phyloP scores from a whole-genome alignment of 2,113 vertebrate genomes.

The Nansenia antarctica region DNA sequence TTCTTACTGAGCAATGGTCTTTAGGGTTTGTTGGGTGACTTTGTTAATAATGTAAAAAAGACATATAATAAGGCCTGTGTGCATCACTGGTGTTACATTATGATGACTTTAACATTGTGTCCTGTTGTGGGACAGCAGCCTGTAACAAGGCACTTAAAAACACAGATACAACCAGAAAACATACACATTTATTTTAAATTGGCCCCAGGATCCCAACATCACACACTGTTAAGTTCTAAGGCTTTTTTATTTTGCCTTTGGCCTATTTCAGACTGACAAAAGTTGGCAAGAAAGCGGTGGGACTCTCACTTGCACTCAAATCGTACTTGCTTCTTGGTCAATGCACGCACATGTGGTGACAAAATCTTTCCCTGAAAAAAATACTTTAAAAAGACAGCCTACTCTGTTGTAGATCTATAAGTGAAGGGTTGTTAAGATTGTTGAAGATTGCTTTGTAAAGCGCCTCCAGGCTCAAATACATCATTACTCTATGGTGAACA shows the following conservation, averaged over 20 bases:
- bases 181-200: constrained; percentile 38
- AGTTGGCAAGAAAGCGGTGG: constrained; percentile 27
- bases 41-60: background rate
- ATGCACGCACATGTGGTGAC: constrained; percentile 17
- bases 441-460: constrained; percentile 32
- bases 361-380: constrained; percentile 13
- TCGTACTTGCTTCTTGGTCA: constrained; percentile 19
- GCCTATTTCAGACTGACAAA: constrained; percentile 33
- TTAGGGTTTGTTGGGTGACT: too few species aligned
- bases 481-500: constrained; percentile 16
- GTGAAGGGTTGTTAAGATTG: constrained; percentile 11
- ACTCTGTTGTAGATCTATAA: constrained; percentile 13
- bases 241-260: constrained; percentile 26
- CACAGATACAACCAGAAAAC: constrained; percentile 33
- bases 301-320: constrained; percentile 26
- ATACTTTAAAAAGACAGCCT: constrained; percentile 7
- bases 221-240: constrained; percentile 43
- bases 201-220: constrained; percentile 45
- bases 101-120: constrained; percentile 26
- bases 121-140: constrained; percentile 19
- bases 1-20: too few species aligned
- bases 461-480: background rate
- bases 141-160: constrained; percentile 19
- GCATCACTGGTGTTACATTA: background rate
- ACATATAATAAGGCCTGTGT: background rate